Conservation (phyloP, 2,797 vertebrate species). For the Scarus forsteni region DNA sequence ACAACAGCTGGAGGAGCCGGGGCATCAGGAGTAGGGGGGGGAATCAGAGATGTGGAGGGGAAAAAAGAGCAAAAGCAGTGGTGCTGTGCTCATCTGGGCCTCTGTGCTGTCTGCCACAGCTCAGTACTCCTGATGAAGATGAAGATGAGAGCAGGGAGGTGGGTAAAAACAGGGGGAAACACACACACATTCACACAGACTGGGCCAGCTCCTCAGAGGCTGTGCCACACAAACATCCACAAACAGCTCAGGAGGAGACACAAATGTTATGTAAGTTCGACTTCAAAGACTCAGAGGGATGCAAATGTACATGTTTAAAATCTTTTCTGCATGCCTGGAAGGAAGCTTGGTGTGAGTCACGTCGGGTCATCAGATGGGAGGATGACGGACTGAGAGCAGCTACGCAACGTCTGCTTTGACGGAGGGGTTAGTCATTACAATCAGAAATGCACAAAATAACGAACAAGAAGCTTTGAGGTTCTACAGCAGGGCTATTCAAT, state of each 20-base stretch:
- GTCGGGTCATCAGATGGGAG: constrained; percentile 17
- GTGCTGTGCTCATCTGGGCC: constrained; percentile 48
- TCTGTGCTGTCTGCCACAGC: constrained; percentile 35
- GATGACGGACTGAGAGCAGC: background rate
- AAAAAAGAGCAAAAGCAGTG: constrained; percentile 23
- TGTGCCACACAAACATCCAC: constrained; percentile 12
- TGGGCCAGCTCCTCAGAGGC: constrained; percentile 57
- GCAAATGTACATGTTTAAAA: constrained; percentile 48
- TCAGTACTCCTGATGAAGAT: constrained; percentile 48
- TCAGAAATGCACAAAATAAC: constrained; percentile 15
- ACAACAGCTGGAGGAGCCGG: constrained; percentile 69
- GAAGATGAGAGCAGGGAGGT: constrained; percentile 46
- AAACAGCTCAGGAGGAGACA: constrained; percentile 42
- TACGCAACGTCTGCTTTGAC: constrained; percentile 2
- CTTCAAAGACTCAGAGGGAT: constrained; percentile 47
- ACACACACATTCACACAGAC: constrained; percentile 34
- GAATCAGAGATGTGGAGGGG: constrained; percentile 40
- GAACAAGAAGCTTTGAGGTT: constrained; percentile 7
- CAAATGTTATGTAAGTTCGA: constrained; percentile 53
- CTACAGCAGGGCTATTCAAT: no score
- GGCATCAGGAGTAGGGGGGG: constrained; percentile 46
- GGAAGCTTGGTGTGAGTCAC: constrained; percentile 15
- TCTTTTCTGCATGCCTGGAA: constrained; percentile 7
- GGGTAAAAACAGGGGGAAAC: constrained; percentile 34
- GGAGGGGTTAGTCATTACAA: constrained; percentile 3